Evolutionary conservation across 2,113 vertebrate species (phyloP).

Genomic region (Ptyas mucosa): DNA sequence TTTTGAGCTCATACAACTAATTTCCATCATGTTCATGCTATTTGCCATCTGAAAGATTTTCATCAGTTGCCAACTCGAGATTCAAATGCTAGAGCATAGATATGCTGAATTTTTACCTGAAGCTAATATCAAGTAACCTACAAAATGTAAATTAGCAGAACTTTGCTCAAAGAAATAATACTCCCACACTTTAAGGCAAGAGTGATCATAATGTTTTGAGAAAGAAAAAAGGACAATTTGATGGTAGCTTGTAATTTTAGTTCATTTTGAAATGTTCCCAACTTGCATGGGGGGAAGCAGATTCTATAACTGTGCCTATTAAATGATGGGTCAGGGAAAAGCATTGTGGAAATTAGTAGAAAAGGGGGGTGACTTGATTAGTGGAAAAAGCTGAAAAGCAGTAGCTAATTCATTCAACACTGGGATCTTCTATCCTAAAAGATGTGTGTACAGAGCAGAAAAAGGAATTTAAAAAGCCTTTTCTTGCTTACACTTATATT

Average conservation of each 20-base stretch:
- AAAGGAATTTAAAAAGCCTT: neutral
- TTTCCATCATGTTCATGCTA: neutral
- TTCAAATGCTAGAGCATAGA: neutral
- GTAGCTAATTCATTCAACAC: neutral
- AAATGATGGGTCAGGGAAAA: neutral
- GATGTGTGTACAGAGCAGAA: neutral
- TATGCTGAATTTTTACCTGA: neutral
- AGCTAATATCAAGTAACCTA: neutral
- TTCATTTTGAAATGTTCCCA: neutral
- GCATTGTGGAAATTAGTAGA: neutral
- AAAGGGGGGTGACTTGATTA: neutral
- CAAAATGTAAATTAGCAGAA: neutral
- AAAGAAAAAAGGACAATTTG: neutral
- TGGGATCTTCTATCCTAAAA: neutral
- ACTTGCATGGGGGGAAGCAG: fast-evolving
- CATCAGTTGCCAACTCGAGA: neutral
- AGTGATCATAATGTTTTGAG: neutral
- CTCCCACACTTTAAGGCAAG: neutral
- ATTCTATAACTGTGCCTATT: neutral
- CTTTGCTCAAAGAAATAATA: neutral
- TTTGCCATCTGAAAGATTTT: neutral
- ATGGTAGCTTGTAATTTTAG: neutral
- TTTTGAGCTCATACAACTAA: neutral
- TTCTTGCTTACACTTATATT: neutral
- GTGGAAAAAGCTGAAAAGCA: neutral